Percentiles rank a stretch among this genome's conserved stretches.
phyloP scores from a whole-genome alignment of 2,888 invertebrate genomes.

The Acrobasis repandana region DNA sequence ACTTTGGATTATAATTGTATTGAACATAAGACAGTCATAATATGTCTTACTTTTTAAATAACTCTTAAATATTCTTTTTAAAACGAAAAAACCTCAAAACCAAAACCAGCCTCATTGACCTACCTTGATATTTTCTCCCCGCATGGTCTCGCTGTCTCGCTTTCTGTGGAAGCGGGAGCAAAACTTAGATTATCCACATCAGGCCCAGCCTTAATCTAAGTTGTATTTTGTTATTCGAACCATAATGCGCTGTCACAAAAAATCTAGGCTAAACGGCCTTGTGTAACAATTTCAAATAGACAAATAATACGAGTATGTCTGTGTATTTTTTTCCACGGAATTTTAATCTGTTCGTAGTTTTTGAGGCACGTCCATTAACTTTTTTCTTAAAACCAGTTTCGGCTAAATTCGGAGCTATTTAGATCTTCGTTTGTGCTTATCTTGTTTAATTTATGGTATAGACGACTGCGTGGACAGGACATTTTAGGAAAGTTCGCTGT shows the following conservation, averaged over 20 bases:
- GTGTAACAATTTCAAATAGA: not conserved
- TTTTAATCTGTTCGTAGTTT: not conserved
- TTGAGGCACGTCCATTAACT: not conserved
- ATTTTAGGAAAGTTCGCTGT: not conserved
- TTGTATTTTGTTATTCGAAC: too few species aligned
- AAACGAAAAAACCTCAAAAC: too few species aligned
- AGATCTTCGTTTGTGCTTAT: not conserved
- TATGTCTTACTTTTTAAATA: too few species aligned
- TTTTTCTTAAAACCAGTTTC: not conserved
- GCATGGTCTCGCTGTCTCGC: too few species aligned
- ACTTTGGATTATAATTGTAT: too few species aligned
- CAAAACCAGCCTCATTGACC: too few species aligned
- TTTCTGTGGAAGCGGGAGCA: too few species aligned
- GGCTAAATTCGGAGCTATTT: not conserved
- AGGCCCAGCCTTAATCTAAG: too few species aligned
- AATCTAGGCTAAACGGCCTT: not conserved
- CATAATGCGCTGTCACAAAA: not conserved
- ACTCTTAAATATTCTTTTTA: too few species aligned
- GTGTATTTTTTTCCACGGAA: not conserved
- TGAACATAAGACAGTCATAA: too few species aligned
- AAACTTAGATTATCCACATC: too few species aligned
- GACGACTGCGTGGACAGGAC: constrained; percentile 36
- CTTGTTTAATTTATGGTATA: constrained; percentile 6
- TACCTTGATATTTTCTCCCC: too few species aligned
- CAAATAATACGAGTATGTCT: not conserved